A percentile compares a stretch with the other conserved stretches of the same genome.
phyloP scores from a whole-genome alignment of 2,113 vertebrate species.

The Dasypus novemcinctus region DNA sequence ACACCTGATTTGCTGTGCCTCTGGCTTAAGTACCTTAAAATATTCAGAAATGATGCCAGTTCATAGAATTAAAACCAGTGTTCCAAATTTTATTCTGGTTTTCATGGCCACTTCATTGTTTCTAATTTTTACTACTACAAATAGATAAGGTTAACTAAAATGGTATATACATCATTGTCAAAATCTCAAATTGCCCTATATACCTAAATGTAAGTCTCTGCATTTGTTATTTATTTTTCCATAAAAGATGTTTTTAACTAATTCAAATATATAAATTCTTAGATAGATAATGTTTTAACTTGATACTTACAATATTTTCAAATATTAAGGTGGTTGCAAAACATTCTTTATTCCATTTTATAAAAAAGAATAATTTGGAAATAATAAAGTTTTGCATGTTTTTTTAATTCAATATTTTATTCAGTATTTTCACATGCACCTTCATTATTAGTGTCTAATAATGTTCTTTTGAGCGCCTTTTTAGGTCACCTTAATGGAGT shows the following conservation, averaged over 20 bases:
- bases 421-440: not conserved
- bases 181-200: not conserved
- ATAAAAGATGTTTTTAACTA: not conserved
- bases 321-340: not conserved
- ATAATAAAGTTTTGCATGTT: not conserved
- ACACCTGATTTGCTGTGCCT: not conserved
- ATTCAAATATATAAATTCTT: not conserved
- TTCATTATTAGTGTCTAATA: rapidly evolving
- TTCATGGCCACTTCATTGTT: not conserved
- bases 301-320: not conserved
- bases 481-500: not conserved
- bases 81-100: not conserved
- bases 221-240: not conserved
- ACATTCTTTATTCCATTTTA: not conserved
- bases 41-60: not conserved
- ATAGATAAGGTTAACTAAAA: not conserved
- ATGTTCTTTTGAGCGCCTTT: not conserved
- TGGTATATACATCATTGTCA: not conserved
- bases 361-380: not conserved
- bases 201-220: not conserved
- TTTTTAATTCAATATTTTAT: not conserved
- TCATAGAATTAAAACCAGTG: not conserved
- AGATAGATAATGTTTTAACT: not conserved
- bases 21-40: not conserved
- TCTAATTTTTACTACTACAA: not conserved